Evolutionary conservation across 1,140 invertebrate genomes (phyloP).

Genomic region (Trichoplusia ni): DNA sequence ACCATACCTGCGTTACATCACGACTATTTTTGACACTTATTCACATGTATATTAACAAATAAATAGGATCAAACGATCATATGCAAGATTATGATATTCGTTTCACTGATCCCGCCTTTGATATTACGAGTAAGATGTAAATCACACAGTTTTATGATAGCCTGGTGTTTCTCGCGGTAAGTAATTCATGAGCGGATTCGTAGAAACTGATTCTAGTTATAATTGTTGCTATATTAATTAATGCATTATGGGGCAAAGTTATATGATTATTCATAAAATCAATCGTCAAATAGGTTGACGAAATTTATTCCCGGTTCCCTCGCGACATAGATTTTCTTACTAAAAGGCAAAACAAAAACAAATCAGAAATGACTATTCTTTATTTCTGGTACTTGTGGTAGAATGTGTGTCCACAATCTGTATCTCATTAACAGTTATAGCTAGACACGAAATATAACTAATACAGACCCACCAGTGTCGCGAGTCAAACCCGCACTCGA

Average conservation of each 20-base stretch:
- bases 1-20: slow-evolving; percentile 6
- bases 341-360: too few species aligned
- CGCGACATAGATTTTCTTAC: too few species aligned
- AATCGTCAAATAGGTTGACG: too few species aligned
- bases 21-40: neutral
- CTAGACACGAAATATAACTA: too few species aligned
- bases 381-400: too few species aligned
- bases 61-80: neutral
- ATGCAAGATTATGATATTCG: slow-evolving; percentile 22
- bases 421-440: too few species aligned
- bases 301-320: too few species aligned
- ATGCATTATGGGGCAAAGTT: neutral
- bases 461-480: too few species aligned
- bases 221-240: neutral
- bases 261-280: neutral
- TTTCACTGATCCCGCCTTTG: slow-evolving; percentile 9
- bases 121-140: slow-evolving; percentile 9
- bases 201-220: too few species aligned
- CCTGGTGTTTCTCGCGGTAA: neutral
- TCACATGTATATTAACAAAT: slow-evolving; percentile 12
- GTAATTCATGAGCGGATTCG: neutral
- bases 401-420: too few species aligned
- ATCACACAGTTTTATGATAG: slow-evolving; percentile 4
- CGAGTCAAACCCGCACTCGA: too few species aligned
- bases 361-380: too few species aligned